Evolutionary conservation across 2,797 vertebrate genomes (phyloP).

Genomic region (Semaprochilodus insignis): DNA sequence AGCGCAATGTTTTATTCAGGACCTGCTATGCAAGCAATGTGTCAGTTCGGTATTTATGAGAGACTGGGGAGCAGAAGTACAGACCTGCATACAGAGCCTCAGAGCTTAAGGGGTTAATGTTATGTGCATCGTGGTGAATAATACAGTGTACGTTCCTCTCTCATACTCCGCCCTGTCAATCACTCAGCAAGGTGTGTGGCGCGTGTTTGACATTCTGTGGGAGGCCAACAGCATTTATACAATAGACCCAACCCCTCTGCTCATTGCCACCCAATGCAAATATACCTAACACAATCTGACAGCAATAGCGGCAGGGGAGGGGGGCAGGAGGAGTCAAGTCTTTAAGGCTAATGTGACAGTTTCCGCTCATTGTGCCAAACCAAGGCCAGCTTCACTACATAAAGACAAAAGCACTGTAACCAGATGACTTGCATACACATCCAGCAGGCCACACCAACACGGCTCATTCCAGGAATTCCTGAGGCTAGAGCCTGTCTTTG

Average conservation of each 20-base stretch:
- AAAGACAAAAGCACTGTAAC: no score
- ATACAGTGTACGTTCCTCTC: not conserved
- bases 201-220: not conserved
- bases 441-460: constrained; percentile 1
- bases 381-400: no score
- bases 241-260: not conserved
- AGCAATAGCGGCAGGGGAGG: no score
- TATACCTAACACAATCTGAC: not conserved
- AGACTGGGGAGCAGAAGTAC: no score
- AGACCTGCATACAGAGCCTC: not conserved
- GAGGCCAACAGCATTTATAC: not conserved
- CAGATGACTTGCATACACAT: no score
- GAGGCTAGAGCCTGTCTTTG: constrained; percentile 40
- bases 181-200: not conserved
- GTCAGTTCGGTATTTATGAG: no score
- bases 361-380: not conserved
- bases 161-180: not conserved
- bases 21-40: no score
- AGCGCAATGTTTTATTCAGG: no score
- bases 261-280: not conserved
- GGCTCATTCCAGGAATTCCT: constrained; percentile 67
- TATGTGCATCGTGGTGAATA: not conserved
- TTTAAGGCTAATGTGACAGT: not conserved
- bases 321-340: not conserved
- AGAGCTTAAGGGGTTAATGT: not conserved